Conservation (phyloP, 2,888 invertebrate genomes). For the Stenoptilia bipunctidactyla region DNA sequence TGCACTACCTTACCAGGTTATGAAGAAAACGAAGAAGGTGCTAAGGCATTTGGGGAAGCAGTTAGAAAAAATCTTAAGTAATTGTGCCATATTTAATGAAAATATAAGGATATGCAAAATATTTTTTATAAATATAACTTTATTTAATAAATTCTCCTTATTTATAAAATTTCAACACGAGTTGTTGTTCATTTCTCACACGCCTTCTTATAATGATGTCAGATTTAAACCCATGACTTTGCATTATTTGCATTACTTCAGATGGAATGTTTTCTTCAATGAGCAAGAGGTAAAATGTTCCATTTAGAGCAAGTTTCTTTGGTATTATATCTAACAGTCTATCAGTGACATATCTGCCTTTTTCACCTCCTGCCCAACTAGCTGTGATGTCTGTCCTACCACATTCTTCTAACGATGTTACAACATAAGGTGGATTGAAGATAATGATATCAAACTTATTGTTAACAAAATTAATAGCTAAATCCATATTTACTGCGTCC, state of each 20-base stretch:
- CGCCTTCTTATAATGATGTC: conserved; percentile 77
- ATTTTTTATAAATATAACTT: conserved; percentile 14
- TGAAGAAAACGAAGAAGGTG: conserved; percentile 72
- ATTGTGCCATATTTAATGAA: conserved; percentile 12
- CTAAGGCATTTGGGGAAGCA: conserved; percentile 67
- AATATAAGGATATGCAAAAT: not conserved
- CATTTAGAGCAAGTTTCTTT: conserved; percentile 77
- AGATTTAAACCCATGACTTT: conserved; percentile 68
- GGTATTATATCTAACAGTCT: conserved; percentile 78
- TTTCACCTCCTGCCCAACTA: conserved; percentile 84
- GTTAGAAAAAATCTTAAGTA: conserved; percentile 62
- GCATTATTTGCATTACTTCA: conserved; percentile 75
- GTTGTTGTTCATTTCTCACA: conserved; percentile 89
- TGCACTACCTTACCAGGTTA: conserved; percentile 72
- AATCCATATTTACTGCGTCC: conserved; percentile 76
- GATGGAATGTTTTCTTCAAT: conserved; percentile 90
- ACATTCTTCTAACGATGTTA: conserved; percentile 84
- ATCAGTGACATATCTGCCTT: conserved; percentile 84
- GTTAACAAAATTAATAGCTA: conserved; percentile 68
- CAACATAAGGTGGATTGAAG: conserved; percentile 99
- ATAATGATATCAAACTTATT: conserved; percentile 86
- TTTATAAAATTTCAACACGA: conserved; percentile 76
- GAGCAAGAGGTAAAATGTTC: conserved; percentile 89
- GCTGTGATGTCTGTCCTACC: conserved; percentile 63
- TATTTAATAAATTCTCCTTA: conserved; percentile 19